phyloP scores from a whole-genome alignment of 2,113 vertebrate species.

The Girardinichthys multiradiatus region DNA sequence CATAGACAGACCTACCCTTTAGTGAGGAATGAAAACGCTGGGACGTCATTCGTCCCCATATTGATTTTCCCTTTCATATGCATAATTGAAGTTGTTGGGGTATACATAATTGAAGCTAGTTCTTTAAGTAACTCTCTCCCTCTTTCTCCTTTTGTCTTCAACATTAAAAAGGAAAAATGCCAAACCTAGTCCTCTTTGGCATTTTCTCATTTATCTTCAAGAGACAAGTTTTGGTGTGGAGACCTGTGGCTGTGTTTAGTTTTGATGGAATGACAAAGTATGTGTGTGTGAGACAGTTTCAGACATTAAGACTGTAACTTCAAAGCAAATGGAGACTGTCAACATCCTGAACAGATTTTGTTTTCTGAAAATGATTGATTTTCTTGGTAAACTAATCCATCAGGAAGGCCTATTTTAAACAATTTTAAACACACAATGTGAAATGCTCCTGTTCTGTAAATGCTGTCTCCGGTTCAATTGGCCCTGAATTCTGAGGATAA shows the following conservation, averaged over 20 bases:
- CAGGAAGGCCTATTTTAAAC: not conserved
- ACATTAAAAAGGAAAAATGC: constrained; percentile 46
- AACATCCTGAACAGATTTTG: not conserved
- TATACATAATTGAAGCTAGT: constrained; percentile 77
- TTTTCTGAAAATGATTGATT: not conserved
- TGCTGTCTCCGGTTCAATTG: not conserved
- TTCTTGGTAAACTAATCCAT: not conserved
- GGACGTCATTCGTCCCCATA: constrained; percentile 75
- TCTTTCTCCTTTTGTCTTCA: constrained; percentile 18
- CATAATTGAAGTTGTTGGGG: constrained; percentile 81
- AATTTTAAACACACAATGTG: not conserved
- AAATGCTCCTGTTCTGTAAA: not conserved
- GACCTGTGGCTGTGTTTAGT: constrained; percentile 56
- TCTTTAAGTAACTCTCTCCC: constrained; percentile 52
- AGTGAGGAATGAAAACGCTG: constrained; percentile 66
- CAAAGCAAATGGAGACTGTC: not conserved
- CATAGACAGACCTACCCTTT: constrained; percentile 40
- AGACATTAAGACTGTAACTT: constrained; percentile 3
- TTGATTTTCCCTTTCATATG: constrained; percentile 78
- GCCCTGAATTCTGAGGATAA: not conserved
- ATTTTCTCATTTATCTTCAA: constrained; percentile 61
- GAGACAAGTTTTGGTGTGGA: constrained; percentile 65
- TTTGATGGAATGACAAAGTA: constrained; percentile 54
- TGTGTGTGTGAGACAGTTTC: constrained; percentile 15
- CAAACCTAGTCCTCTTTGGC: constrained; percentile 26